Base-by-base conservation (phyloP, 2,113 vertebrate species). In the Stomatorhinus ivindoensis region DNA sequence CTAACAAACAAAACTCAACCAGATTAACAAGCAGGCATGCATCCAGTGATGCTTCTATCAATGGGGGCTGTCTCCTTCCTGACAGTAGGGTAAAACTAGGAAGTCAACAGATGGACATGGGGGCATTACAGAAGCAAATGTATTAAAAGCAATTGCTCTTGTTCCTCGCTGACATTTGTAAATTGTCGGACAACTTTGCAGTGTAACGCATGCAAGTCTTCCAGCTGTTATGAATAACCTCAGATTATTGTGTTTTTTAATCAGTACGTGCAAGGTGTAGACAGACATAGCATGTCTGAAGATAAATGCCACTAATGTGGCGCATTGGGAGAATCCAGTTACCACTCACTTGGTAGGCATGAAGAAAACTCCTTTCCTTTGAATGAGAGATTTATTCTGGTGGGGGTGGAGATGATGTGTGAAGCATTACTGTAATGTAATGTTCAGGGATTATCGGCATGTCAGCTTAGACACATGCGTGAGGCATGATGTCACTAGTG, bases 51-150 rank as follows among this genome's bases (percentile, higher is more conserved):
- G 46, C 24, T 27, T n/a, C 46, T 51, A 9, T 24, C 6, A 35
- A 51, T 31, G 84, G 15, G 24, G 44, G 35, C 51, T 88, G 27
- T 53, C 51, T 94, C 92, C 93, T 94, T 94, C 94, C 95, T 95
- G 0, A 0, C 21, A 55, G 85, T 39, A 87, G 31, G 47, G 21
- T 69, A 69, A 31, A 69, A 7, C 50, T 87, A 69, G 24, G 15
- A 85, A 6, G 39, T 19, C 89, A 73, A 50, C 21, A 89, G 35
- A 55, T 35, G 24, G 51, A 58, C 42, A 61, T 9, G 85, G 65
- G 61, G 31, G n/a, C 86, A 58, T 87, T 87, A 39, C 24, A 87
- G 39, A 53, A 76, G 39, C 42, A 35, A 35, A 50, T 31, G 55
- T 86, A 65, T 47, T 50, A 39, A 85, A 46, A 55, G 65, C 47